Percentiles rank a stretch among this genome's conserved stretches.
These are phyloP conservation scores for Lysiphlebus fabarum DNA, from an alignment of 1,140 invertebrate genomes.

Conservation along the genomic window DNA sequence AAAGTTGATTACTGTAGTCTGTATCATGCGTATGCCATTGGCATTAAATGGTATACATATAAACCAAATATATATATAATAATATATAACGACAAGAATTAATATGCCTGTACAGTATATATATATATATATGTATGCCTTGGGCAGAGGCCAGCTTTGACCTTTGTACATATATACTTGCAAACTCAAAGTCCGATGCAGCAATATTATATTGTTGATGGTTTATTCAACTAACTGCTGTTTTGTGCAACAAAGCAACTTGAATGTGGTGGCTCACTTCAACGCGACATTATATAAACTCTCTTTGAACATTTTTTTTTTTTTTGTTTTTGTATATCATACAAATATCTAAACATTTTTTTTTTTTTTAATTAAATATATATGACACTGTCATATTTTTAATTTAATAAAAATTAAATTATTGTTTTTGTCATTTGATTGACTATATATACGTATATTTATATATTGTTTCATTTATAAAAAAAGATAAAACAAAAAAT, in stretches of 20 bases:
- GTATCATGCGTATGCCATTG: constrained; percentile 19
- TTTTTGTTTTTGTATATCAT: no score
- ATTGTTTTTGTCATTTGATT: no score
- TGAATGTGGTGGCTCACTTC: no score
- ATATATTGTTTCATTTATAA: no score
- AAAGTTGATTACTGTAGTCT: constrained; percentile 22
- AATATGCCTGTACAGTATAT: constrained; percentile 30
- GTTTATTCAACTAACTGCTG: constrained; percentile 33
- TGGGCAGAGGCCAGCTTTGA: constrained; percentile 38
- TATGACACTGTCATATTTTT: no score
- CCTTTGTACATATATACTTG: constrained; percentile 31
- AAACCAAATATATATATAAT: constrained; percentile 29
- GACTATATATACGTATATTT: no score
- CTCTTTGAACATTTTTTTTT: no score
- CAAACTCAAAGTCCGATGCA: constrained; percentile 38
- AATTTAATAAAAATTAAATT: no score
- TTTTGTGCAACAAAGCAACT: constrained; percentile 40
- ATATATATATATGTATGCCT: constrained; percentile 25
- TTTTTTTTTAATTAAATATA: no score
- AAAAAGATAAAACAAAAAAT: no score
- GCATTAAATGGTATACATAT: constrained; percentile 23
- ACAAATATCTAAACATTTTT: no score
- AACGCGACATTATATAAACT: no score
- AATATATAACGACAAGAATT: constrained; percentile 23
- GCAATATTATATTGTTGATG: constrained; percentile 35